Percentiles rank a stretch among this genome's conserved stretches.
phyloP scores from a whole-genome alignment of 2,888 invertebrate genomes.

The Archips crataeganus region DNA sequence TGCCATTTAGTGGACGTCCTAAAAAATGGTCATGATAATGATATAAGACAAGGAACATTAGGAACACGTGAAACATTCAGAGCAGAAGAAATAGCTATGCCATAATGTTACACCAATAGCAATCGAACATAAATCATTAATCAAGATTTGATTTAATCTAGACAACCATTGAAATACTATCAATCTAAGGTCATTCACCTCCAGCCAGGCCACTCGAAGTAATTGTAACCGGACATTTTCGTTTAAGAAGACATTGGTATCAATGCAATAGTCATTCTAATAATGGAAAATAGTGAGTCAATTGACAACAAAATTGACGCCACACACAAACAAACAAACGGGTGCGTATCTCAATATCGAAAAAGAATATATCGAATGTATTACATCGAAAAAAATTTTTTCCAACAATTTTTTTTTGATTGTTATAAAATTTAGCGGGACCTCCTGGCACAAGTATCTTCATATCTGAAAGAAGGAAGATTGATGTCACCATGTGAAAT shows the following conservation, averaged over 20 bases:
- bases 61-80: background rate
- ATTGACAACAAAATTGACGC: background rate
- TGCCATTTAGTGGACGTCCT: no score
- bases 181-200: constrained; percentile 14
- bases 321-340: background rate
- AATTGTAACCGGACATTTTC: constrained; percentile 11
- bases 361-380: no score
- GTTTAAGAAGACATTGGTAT: constrained; percentile 13
- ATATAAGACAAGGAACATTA: background rate
- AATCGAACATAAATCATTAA: background rate
- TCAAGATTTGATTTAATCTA: constrained; percentile 30
- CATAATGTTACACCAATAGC: background rate
- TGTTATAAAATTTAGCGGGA: no score
- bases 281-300: background rate
- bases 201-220: background rate
- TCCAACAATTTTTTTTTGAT: no score
- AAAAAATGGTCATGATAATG: background rate
- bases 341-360: no score
- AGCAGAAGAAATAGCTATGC: background rate
- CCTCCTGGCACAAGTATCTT: no score
- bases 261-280: constrained; percentile 14
- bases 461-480: no score
- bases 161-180: constrained; percentile 13
- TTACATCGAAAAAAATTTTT: no score
- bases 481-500: no score